Evolutionary conservation across 2,113 vertebrate genomes (phyloP).

Genomic region (Petromus typicus): DNA sequence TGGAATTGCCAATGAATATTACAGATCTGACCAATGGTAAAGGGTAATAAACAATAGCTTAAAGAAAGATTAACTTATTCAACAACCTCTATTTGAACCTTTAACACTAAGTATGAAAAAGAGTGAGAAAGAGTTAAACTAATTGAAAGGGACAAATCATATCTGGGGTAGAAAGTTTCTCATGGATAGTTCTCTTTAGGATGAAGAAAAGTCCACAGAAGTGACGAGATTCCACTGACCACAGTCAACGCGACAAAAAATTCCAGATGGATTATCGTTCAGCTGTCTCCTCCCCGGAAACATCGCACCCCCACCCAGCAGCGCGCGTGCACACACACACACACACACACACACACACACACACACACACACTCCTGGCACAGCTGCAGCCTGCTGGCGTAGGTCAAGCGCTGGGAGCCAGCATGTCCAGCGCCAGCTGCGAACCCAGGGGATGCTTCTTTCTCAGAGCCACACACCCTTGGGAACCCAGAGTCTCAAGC

Average conservation of each 20-base stretch:
- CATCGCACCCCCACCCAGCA: not conserved
- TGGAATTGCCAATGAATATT: not conserved
- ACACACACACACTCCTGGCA: not conserved
- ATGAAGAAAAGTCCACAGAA: slow-evolving; percentile 60
- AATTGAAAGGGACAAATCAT: not conserved
- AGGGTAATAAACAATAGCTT: not conserved
- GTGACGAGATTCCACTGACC: not conserved
- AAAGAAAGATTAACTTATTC: not conserved
- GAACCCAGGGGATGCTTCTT: not conserved
- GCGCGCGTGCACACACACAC: not conserved
- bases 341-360: not conserved
- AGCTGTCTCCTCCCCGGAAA: slow-evolving; percentile 70
- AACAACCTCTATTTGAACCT: not conserved
- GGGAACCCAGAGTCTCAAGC: not conserved
- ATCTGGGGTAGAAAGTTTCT: not conserved
- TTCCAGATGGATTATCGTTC: slow-evolving; percentile 61
- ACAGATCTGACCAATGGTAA: not conserved
- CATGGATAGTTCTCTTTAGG: not conserved
- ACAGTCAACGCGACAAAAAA: not conserved
- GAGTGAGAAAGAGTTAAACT: not conserved
- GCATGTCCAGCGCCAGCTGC: not conserved
- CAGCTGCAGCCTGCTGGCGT: slow-evolving; percentile 64
- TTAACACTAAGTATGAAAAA: not conserved
- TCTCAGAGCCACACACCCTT: not conserved
- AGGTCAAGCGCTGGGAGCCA: slow-evolving; percentile 49